Evolutionary conservation across 2,888 invertebrate genomes (phyloP).

Genomic region (Apamea monoglypha): DNA sequence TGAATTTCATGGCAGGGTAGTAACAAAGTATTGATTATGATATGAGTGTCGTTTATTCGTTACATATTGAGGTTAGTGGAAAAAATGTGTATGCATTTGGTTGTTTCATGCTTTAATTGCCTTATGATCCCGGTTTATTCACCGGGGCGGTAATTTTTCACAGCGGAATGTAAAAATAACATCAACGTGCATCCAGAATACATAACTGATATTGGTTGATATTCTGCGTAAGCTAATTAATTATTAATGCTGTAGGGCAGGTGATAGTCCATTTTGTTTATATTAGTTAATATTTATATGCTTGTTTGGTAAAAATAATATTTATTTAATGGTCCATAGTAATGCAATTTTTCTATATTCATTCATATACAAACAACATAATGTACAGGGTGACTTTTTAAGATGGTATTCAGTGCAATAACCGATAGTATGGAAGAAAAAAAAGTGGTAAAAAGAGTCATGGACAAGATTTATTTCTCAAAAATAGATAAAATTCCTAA

Average conservation of each 20-base stretch:
- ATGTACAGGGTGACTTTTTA: background rate
- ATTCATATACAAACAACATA: slow-evolving; percentile 10
- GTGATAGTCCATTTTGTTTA: background rate
- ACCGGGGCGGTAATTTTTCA: background rate
- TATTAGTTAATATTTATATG: background rate
- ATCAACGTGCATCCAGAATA: background rate
- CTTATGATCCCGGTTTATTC: background rate
- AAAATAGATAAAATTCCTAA: background rate
- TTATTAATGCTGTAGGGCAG: background rate
- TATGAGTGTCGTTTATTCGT: slow-evolving; percentile 41
- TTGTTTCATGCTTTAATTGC: slow-evolving; percentile 1
- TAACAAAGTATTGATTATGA: slow-evolving; percentile 58
- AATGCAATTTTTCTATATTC: background rate
- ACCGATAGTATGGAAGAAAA: background rate
- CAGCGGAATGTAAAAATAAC: background rate
- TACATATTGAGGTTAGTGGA: slow-evolving; percentile 25
- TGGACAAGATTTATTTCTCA: background rate
- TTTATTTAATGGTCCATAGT: background rate
- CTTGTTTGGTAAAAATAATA: background rate
- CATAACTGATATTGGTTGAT: background rate
- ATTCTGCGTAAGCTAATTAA: background rate
- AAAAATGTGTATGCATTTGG: background rate
- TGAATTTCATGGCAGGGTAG: slow-evolving; percentile 62
- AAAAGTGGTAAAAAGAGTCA: background rate
- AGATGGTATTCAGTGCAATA: background rate